Conservation (phyloP, 2,888 invertebrate genomes). For the Leucania comma region DNA sequence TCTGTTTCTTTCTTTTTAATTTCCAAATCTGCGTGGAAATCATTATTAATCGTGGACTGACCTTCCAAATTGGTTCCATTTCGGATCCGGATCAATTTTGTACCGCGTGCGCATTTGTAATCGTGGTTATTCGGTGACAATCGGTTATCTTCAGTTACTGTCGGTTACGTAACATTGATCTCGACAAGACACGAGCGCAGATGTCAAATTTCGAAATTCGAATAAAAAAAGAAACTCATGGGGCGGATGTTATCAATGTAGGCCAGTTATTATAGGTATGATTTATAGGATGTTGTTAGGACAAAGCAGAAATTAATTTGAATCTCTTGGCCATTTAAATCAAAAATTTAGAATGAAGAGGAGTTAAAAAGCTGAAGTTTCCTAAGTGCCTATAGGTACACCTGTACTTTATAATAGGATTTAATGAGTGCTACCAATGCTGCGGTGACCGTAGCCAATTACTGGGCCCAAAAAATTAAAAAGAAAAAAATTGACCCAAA, state of each 20-base stretch:
- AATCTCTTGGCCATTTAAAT: too few species aligned
- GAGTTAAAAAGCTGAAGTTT: too few species aligned
- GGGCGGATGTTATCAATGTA: not conserved
- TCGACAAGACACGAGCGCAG: conserved; percentile 22
- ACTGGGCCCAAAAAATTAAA: too few species aligned
- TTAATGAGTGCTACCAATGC: too few species aligned
- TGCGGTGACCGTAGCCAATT: too few species aligned
- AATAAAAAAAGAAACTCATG: conserved; percentile 14
- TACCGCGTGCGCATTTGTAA: conserved; percentile 49
- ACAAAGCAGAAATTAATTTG: too few species aligned
- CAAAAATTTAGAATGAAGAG: too few species aligned
- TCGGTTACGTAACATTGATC: conserved; percentile 34
- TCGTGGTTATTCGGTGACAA: conserved; percentile 49
- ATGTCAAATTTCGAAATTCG: conserved; percentile 39
- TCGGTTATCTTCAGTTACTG: conserved; percentile 51
- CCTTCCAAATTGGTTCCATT: conserved; percentile 63
- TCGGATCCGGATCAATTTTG: conserved; percentile 52
- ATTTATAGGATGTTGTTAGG: too few species aligned
- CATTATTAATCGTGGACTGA: conserved; percentile 49
- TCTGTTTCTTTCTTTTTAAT: conserved; percentile 40
- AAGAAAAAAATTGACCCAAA: too few species aligned
- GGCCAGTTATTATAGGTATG: too few species aligned
- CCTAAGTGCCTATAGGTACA: too few species aligned
- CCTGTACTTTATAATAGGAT: too few species aligned
- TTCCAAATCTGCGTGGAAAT: conserved; percentile 56